A percentile compares a stretch with the other conserved stretches of the same genome.
These are phyloP conservation scores for Seira ritae DNA, from an alignment of 2,888 invertebrate genomes.

Conservation along the genomic window DNA sequence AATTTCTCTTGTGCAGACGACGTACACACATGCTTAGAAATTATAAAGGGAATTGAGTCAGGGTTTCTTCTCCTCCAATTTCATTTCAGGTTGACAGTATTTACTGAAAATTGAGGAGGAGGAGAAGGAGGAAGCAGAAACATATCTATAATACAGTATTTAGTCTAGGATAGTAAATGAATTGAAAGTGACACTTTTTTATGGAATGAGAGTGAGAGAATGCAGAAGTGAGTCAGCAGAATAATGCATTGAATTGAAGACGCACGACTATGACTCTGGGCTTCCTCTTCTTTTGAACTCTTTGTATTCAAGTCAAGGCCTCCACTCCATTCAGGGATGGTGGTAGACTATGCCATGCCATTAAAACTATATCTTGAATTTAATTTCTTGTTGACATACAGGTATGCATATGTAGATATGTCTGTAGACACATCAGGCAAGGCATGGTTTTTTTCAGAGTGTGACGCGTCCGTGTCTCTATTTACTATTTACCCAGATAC, in stretches of 20 bases:
- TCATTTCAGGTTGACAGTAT: constrained; percentile 9
- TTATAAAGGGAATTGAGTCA: constrained; percentile 31
- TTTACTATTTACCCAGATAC: too few species aligned
- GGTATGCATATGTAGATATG: too few species aligned
- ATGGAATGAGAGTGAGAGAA: constrained; percentile 5
- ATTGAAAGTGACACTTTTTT: constrained; percentile 14
- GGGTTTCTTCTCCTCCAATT: constrained; percentile 25
- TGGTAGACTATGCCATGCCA: too few species aligned
- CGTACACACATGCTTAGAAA: background rate
- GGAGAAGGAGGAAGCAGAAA: background rate
- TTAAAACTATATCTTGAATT: too few species aligned
- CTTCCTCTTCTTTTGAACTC: constrained; percentile 18
- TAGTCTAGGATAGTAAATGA: background rate
- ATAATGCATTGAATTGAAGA: background rate
- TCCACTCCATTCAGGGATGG: background rate
- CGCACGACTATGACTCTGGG: background rate
- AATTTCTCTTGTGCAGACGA: background rate
- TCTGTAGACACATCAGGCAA: too few species aligned
- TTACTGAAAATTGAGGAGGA: constrained; percentile 1
- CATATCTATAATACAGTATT: background rate
- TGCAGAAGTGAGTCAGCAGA: constrained; percentile 13
- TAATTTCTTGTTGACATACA: too few species aligned
- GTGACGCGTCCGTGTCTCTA: too few species aligned
- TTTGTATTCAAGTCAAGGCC: constrained; percentile 33
- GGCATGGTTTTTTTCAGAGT: too few species aligned